A percentile compares a stretch with the other conserved stretches of the same genome.
Evolutionary conservation across 2,888 invertebrate genomes (phyloP).

Genomic region (Camptogramma bilineatum): DNA sequence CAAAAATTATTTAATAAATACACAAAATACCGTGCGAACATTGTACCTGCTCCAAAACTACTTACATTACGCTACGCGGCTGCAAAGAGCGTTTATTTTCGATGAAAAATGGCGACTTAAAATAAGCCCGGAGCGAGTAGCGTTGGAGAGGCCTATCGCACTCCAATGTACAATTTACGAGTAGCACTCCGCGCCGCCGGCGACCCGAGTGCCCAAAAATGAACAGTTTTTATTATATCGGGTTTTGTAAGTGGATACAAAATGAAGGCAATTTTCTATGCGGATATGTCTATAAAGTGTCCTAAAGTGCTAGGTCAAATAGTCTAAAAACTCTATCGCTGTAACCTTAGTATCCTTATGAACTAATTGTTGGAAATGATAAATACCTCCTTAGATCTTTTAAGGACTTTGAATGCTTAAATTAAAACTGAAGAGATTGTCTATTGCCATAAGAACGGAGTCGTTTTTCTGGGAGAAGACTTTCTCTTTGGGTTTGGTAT

Average conservation of each 20-base stretch:
- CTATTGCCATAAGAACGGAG: no score
- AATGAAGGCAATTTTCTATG: neutral
- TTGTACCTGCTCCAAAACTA: neutral
- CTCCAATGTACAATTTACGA: constrained; percentile 35
- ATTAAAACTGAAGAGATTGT: no score
- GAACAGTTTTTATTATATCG: constrained; percentile 15
- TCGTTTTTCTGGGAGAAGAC: no score
- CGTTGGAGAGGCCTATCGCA: constrained; percentile 24
- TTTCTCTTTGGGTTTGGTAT: no score
- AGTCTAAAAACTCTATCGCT: no score
- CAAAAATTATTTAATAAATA: neutral
- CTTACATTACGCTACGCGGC: neutral
- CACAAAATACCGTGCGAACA: neutral
- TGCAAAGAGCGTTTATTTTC: neutral
- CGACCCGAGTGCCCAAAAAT: constrained; percentile 9
- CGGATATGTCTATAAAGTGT: neutral
- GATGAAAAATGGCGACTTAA: constrained; percentile 9
- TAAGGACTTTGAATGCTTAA: no score
- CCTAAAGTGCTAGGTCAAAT: no score
- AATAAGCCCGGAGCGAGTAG: constrained; percentile 11
- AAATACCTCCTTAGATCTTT: no score
- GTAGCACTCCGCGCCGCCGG: constrained; percentile 15
- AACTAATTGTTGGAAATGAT: no score
- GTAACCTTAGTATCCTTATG: no score
- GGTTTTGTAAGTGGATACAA: neutral